Percentiles rank a stretch among this genome's conserved stretches.
phyloP scores from a whole-genome alignment of 1,140 invertebrate genomes.

The Paralvinella palmiformis region DNA sequence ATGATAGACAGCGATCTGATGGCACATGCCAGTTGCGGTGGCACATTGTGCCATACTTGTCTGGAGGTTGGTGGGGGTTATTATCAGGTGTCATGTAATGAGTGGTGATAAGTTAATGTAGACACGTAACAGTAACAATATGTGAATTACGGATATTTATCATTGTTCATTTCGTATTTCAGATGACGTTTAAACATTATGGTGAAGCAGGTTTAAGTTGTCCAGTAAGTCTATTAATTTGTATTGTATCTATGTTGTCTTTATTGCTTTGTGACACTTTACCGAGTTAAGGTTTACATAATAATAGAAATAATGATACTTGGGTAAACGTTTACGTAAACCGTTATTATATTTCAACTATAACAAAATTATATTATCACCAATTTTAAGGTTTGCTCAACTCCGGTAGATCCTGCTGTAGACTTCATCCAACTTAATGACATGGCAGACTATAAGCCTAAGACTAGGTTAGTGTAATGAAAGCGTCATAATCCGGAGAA shows the following conservation, averaged over 20 bases:
- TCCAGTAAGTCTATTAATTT: constrained; percentile 54
- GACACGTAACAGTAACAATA: too few species aligned
- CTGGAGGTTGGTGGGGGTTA: constrained; percentile 58
- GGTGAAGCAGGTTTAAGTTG: constrained; percentile 51
- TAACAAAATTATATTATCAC: too few species aligned
- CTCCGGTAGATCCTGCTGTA: constrained; percentile 48
- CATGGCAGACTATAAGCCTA: constrained; percentile 42
- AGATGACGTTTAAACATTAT: constrained; percentile 54
- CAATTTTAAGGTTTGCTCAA: constrained; percentile 47
- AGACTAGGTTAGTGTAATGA: constrained; percentile 41
- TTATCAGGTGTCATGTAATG: neutral
- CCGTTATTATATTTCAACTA: too few species aligned
- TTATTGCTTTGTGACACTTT: too few species aligned
- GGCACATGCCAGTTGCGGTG: constrained; percentile 56
- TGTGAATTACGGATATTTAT: too few species aligned
- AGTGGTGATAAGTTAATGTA: neutral
- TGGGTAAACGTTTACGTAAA: too few species aligned
- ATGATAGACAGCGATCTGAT: constrained; percentile 55
- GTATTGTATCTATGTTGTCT: too few species aligned
- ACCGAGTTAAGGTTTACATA: too few species aligned
- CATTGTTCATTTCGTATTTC: constrained; percentile 24
- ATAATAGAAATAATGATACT: too few species aligned
- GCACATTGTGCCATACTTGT: constrained; percentile 59
- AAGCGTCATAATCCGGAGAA: too few species aligned
- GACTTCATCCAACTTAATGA: constrained; percentile 52